Base-by-base conservation (phyloP, 2,113 vertebrate genomes). In the Chionomys nivalis region DNA sequence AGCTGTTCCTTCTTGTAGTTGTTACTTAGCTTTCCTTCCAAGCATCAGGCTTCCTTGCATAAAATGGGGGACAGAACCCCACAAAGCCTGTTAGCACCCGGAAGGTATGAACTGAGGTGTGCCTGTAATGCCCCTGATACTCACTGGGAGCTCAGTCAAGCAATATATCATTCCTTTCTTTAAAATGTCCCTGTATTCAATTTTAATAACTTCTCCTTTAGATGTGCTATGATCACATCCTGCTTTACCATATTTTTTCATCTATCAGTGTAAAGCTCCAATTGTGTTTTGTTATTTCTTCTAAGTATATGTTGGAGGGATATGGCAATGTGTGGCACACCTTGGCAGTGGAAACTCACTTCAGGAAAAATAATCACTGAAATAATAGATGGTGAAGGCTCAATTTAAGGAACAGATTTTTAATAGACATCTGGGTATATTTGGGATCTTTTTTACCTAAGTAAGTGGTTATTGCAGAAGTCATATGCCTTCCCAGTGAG, bases 351-450 rank as follows among this genome's bases (percentile, higher is more conserved):
- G 52, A 68, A 82, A 42, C 44, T 96, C 44, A 19, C 16, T 81
- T 91, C 24, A 66, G 65, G 73, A 9, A 88, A 70, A 4, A 95
- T 31, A 52, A 70, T 63, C 28, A 65, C 4, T 77, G 49, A 91
- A 94, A 86, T 89, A 91, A 91, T 95, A 63, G 47, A 63, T 52
- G 61, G 19, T 87, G 77, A 87, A 90, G 17, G 95, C 68, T 1
- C 8, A 92, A 55, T 87, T 93, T 87, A 87, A 96, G 65, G 23
- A 52, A n/a, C 36, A 92, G 23, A 3, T 36, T 92, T 87, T 81
- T 33, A 86, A 44, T 61, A 89, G 78, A 39, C 11, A 70, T 78
- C 55, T 70, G 11, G 73, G 42, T 28, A 26, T 91, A 0, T 78
- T 81, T 95, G 0, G 12, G 12, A 2, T 28, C 44, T 92, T 95